These are phyloP conservation scores for Premnoplex brunnescens DNA, from an alignment of 2,797 vertebrate genomes.

Conservation along the genomic window DNA sequence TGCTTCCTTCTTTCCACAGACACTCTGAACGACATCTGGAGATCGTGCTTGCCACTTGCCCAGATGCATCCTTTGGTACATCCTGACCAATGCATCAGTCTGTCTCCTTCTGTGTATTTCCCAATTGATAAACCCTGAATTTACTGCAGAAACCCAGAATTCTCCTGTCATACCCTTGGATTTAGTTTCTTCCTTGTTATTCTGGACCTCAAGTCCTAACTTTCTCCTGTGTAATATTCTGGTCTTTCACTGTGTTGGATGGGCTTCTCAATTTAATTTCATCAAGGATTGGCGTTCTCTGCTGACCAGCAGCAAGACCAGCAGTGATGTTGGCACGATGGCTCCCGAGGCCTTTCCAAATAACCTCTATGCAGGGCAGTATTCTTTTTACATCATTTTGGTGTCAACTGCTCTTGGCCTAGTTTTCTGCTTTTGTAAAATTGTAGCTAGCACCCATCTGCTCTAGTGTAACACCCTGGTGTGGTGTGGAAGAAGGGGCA, in stretches of 20 bases:
- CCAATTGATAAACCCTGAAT: not conserved
- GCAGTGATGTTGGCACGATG: not conserved
- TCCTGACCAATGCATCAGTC: not conserved
- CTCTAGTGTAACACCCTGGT: fast-evolving
- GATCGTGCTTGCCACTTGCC: not conserved
- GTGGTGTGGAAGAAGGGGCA: not conserved
- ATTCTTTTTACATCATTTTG: not conserved
- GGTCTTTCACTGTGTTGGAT: not conserved
- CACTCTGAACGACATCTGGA: not conserved
- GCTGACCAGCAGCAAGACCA: not conserved
- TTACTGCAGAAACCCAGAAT: not conserved
- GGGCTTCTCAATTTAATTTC: not conserved
- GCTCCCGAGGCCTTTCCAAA: not conserved
- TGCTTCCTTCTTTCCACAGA: not conserved
- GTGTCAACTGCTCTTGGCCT: not conserved
- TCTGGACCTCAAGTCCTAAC: not conserved
- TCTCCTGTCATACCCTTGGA: not conserved
- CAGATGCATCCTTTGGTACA: not conserved
- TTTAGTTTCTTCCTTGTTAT: not conserved
- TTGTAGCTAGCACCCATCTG: not conserved
- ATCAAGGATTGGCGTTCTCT: not conserved
- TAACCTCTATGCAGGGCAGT: not conserved
- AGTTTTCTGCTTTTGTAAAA: not conserved
- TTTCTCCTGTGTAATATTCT: not conserved
- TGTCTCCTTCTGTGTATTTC: not conserved